Conservation (phyloP, 2,888 invertebrate genomes). For the Agonopterix heracliana region DNA sequence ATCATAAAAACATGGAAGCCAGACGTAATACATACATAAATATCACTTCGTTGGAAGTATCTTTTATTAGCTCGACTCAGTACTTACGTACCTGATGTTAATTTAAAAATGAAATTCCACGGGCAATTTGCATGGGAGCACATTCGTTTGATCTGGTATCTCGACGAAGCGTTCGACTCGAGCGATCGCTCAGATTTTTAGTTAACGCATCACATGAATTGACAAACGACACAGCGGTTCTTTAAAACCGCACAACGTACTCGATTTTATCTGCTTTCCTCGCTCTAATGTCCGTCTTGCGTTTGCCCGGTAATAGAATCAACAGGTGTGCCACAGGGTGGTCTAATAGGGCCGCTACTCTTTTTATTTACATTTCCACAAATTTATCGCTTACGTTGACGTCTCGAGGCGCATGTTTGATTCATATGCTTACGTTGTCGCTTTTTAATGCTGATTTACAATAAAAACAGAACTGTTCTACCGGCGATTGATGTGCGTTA, state of each 20-base stretch:
- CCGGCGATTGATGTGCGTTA: constrained; percentile 74
- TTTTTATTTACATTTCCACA: constrained; percentile 67
- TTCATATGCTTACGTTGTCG: constrained; percentile 69
- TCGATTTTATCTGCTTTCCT: constrained; percentile 49
- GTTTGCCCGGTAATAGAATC: constrained; percentile 54
- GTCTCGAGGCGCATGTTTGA: constrained; percentile 68
- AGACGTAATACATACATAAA: constrained; percentile 61
- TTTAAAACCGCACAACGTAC: constrained; percentile 33
- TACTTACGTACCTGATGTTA: constrained; percentile 42
- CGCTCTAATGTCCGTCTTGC: constrained; percentile 31
- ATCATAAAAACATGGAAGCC: constrained; percentile 70
- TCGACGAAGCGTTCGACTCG: constrained; percentile 36
- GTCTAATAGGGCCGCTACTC: constrained; percentile 51
- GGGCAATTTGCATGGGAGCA: constrained; percentile 54
- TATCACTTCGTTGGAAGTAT: constrained; percentile 65
- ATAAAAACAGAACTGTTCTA: constrained; percentile 71
- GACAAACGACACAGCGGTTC: constrained; percentile 48
- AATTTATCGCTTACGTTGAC: constrained; percentile 68
- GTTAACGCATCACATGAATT: constrained; percentile 55
- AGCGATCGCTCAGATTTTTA: constrained; percentile 55
- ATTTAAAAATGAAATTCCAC: constrained; percentile 60
- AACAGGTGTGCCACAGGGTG: constrained; percentile 71
- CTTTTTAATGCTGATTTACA: constrained; percentile 76
- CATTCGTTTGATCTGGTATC: constrained; percentile 54
- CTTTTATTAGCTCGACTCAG: constrained; percentile 57